Evolutionary conservation across 2,113 vertebrate species (phyloP).

Genomic region (Solea senegalensis): DNA sequence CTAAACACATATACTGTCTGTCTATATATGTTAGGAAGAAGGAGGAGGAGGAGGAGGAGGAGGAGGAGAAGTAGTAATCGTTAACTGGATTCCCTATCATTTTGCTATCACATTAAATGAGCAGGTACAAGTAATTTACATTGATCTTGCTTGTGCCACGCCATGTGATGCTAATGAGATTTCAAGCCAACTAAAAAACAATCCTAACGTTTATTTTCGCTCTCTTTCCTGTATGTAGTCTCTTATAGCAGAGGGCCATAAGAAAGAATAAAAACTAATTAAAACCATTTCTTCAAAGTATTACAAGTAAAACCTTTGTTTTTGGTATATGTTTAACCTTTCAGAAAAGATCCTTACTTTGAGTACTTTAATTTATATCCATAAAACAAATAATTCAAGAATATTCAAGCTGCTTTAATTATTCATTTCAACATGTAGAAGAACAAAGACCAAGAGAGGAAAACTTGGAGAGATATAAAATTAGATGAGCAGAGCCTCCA

Average conservation of each 20-base stretch:
- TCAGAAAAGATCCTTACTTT: constrained; percentile 26
- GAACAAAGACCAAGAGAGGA: constrained; percentile 21
- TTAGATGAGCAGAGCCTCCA: constrained; percentile 22
- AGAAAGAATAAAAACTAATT: constrained; percentile 11
- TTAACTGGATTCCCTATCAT: constrained; percentile 9
- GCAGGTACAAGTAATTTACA: constrained; percentile 28
- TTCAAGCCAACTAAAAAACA: constrained; percentile 16
- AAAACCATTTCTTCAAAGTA: constrained; percentile 1
- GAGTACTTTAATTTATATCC: constrained; percentile 43
- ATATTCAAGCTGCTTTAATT: constrained; percentile 51
- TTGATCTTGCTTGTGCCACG: constrained; percentile 21
- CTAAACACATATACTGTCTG: too few relatives aligned
- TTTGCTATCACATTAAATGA: constrained; percentile 27
- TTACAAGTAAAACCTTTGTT: constrained; percentile 29
- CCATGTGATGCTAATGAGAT: constrained; percentile 25
- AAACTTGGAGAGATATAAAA: constrained; percentile 38
- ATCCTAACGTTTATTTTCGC: constrained; percentile 18
- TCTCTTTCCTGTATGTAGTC: not conserved
- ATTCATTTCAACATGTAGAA: constrained; percentile 54
- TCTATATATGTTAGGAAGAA: too few relatives aligned
- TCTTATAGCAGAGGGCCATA: not conserved
- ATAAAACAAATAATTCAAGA: constrained; percentile 52
- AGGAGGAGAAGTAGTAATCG: too few relatives aligned
- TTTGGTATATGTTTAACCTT: constrained; percentile 32
- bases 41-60: too few relatives aligned